Base-by-base conservation (phyloP, 2,113 vertebrate species). In the Ceuthmochares aereus region DNA sequence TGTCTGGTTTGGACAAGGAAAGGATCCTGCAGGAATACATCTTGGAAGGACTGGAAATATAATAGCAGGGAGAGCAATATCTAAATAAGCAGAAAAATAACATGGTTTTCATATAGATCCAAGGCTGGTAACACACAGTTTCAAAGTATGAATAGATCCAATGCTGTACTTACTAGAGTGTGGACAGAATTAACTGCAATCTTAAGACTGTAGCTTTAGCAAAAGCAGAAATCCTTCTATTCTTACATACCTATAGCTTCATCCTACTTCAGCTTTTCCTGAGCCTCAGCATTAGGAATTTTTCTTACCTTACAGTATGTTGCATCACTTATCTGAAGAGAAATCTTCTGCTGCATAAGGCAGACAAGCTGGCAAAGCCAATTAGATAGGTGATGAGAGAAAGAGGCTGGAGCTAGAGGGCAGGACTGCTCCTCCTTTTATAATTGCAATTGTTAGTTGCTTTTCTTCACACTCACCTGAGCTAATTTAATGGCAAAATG, bases 341-440 rank as follows among this genome's bases (percentile, higher is more conserved):
- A 83, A 63, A 27, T 8, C 36, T 29, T 36, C 17, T 4, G 7
- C 32, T 64, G 9, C 5, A 1, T 36, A 25, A 47, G 12, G 32
- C 67, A 74, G 32, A 19, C 20, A 40, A 49, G 36, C 13, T 19
- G 21, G 14, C 6, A 26, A 29, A 60, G 18, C 8, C 36, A 62
- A 17, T 7, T 13, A 75, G 52, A 20, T 47, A 12, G 17, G 32
- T 34, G 78, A 47, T 2, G 2, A 49, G 4, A 5, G 18, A 11
- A 70, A 60, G 9, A 34, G 4, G 10, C 52, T 10, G 0, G 1
- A 87, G 5, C 6, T 32, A 51, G n/a, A 70, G 8, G 4, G 3
- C 29, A 78, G 5, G 20, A 78, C 22, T 56, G 4, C 7, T 54
- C 14, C 23, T 77, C 17, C 58, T 72, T 8, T 12, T 72, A 16